A percentile compares a stretch with the other conserved stretches of the same genome.
Conservation (phyloP, 2,113 vertebrate genomes). For the Oenanthe oenanthe region DNA sequence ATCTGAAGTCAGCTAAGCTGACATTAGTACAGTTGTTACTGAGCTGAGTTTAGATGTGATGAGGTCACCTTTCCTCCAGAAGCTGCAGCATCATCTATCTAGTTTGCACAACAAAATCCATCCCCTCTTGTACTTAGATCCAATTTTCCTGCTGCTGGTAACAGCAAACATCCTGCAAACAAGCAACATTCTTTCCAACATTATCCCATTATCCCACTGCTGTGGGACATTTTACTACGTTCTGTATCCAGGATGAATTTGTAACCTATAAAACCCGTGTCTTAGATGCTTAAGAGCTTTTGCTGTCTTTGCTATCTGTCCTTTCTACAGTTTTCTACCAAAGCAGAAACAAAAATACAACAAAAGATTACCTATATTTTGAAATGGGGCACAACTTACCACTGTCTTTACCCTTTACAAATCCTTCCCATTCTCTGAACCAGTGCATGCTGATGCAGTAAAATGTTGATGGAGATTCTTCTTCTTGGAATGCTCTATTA, state of each 20-base stretch:
- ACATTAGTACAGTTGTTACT: background rate
- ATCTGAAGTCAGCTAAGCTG: background rate
- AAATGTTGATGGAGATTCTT: constrained; percentile 93
- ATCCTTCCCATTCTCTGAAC: constrained; percentile 99
- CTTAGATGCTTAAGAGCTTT: background rate
- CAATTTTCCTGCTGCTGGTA: background rate
- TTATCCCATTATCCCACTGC: background rate
- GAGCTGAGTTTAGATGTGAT: background rate
- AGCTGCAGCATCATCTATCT: background rate
- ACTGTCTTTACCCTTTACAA: constrained; percentile 97
- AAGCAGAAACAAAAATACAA: background rate
- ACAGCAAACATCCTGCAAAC: background rate
- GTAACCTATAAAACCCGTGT: background rate
- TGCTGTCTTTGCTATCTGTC: background rate
- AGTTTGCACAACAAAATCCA: background rate
- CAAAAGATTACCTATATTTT: background rate
- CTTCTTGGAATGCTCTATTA: constrained; percentile 98
- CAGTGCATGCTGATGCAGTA: constrained; percentile 99
- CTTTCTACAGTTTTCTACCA: background rate
- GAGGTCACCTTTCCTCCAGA: background rate
- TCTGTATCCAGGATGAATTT: background rate
- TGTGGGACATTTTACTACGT: background rate
- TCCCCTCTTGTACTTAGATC: background rate
- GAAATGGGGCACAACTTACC: constrained; percentile 78
- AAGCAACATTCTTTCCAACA: background rate